These are phyloP conservation scores for Aldabrachelys gigantea DNA, from an alignment of 2,113 vertebrate species.

Conservation along the genomic window DNA sequence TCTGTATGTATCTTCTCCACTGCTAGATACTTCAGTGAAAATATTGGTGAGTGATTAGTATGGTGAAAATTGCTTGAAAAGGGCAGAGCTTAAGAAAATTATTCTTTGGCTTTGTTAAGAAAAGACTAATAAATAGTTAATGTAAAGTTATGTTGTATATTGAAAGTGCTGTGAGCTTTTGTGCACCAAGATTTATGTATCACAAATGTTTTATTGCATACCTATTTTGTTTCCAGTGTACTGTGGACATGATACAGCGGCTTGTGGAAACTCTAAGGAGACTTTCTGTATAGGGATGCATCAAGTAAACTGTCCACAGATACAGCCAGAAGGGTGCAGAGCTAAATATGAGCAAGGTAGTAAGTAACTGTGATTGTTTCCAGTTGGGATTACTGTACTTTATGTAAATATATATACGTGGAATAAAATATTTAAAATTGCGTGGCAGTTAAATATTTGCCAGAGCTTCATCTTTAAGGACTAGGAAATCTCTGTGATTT, in stretches of 20 bases:
- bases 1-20: neutral
- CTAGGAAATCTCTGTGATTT: neutral
- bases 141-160: neutral
- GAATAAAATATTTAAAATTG: slow-evolving; percentile 30
- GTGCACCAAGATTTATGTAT: neutral
- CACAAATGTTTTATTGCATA: neutral
- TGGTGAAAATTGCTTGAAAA: neutral
- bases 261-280: neutral
- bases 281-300: slow-evolving; percentile 3
- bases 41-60: neutral
- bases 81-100: neutral
- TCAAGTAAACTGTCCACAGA: neutral
- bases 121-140: neutral
- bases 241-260: neutral
- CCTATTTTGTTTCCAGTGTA: neutral
- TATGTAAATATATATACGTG: slow-evolving; percentile 1
- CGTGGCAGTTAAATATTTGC: neutral
- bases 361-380: slow-evolving; percentile 13
- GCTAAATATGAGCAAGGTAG: neutral
- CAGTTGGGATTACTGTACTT: slow-evolving; percentile 16
- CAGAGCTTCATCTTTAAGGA: slow-evolving; percentile 10
- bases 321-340: neutral
- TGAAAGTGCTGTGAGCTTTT: neutral
- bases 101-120: neutral
- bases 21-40: neutral